Conservation (phyloP, 2,113 vertebrate species). For the Acanthisitta chloris region DNA sequence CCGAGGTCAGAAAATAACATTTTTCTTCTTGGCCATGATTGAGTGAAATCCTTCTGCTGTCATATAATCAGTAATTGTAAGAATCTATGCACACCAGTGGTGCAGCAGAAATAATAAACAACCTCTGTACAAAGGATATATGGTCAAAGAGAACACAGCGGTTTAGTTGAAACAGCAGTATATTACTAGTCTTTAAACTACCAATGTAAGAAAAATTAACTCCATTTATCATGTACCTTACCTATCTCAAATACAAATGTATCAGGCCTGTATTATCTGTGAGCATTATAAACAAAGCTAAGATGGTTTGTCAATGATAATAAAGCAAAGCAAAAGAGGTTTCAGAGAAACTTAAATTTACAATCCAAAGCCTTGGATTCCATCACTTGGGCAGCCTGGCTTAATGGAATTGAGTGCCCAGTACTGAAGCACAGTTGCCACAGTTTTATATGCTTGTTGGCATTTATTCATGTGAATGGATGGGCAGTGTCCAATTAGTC, state of each 20-base stretch:
- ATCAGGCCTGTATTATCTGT: neutral
- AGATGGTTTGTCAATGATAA: neutral
- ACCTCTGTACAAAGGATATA: neutral
- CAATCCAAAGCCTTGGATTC: neutral
- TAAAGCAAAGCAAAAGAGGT: neutral
- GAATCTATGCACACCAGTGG: neutral
- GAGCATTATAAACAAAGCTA: neutral
- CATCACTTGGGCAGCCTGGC: neutral
- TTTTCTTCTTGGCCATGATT: neutral
- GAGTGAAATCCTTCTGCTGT: constrained; percentile 20
- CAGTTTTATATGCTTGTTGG: neutral
- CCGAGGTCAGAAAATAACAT: neutral
- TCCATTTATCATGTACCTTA: neutral
- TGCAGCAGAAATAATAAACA: constrained; percentile 20
- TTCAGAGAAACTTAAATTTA: neutral
- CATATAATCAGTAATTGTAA: constrained; percentile 18
- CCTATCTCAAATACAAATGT: neutral
- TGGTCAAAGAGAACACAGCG: neutral
- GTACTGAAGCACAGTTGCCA: neutral
- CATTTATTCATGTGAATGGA: neutral
- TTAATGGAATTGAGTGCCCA: neutral
- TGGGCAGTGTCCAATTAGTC: neutral
- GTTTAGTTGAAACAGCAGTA: neutral
- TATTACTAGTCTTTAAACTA: constrained; percentile 15
- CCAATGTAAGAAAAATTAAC: neutral